A percentile compares a stretch with the other conserved stretches of the same genome.
Conservation (phyloP, 2,888 invertebrate species). For the Tipula confusa region DNA sequence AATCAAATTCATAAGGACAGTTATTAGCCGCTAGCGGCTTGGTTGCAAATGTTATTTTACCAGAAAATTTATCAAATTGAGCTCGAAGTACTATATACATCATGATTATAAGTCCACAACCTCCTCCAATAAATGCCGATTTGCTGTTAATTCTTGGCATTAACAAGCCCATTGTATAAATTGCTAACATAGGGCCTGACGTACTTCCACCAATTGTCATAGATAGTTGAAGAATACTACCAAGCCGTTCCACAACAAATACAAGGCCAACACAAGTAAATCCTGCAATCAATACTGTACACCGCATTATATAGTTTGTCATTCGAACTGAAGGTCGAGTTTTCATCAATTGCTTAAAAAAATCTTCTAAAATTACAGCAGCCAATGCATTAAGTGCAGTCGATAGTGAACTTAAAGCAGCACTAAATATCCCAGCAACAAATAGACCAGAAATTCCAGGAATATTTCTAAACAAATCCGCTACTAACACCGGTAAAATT, state of each 20-base stretch:
- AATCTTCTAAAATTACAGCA: constrained; percentile 73
- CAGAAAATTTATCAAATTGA: constrained; percentile 64
- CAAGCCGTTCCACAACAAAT: not conserved
- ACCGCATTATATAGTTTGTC: constrained; percentile 58
- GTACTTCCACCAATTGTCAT: not conserved
- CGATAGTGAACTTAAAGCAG: constrained; percentile 77
- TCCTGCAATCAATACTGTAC: constrained; percentile 64
- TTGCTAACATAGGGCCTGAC: constrained; percentile 62
- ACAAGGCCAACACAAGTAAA: constrained; percentile 49
- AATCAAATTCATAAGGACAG: constrained; percentile 46
- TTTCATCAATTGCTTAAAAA: constrained; percentile 64
- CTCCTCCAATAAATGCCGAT: constrained; percentile 67
- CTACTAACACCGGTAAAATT: constrained; percentile 74
- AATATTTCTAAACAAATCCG: constrained; percentile 71
- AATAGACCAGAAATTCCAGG: constrained; percentile 85
- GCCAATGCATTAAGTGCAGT: constrained; percentile 78
- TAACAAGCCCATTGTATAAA: constrained; percentile 63
- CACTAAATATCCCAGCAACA: constrained; percentile 86
- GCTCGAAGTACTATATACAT: constrained; percentile 63
- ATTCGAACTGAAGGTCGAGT: constrained; percentile 54
- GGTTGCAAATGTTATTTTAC: constrained; percentile 55
- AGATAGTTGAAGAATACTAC: not conserved
- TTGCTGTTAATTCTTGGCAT: constrained; percentile 62
- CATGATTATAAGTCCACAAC: constrained; percentile 59
- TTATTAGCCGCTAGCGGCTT: constrained; percentile 54